Conservation (phyloP, 2,888 invertebrate genomes). For the Agelastica alni region DNA sequence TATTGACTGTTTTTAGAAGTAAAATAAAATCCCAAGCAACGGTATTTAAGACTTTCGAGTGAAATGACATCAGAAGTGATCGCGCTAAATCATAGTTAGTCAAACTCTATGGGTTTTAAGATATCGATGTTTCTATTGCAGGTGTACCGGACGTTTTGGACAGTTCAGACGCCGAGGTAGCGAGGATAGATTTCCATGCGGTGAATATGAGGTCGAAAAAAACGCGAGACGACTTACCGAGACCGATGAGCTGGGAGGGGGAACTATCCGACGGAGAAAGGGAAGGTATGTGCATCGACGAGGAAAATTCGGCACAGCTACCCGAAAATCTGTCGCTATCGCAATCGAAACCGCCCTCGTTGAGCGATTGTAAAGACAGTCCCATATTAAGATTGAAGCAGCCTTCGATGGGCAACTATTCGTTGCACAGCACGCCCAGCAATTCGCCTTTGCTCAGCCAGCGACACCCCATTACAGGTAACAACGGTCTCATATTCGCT, state of each 20-base stretch:
- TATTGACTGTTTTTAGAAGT: no score
- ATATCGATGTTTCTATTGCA: constrained; percentile 9
- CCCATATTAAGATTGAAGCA: constrained; percentile 58
- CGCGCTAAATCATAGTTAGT: no score
- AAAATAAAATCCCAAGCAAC: no score
- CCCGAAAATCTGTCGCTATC: constrained; percentile 52
- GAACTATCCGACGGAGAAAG: constrained; percentile 85
- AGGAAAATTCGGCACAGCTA: constrained; percentile 46
- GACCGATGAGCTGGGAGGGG: constrained; percentile 96
- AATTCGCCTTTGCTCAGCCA: constrained; percentile 72
- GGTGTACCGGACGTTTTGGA: constrained; percentile 57
- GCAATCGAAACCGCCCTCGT: constrained; percentile 44
- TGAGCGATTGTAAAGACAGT: constrained; percentile 55
- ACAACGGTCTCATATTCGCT: no score
- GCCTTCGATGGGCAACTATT: constrained; percentile 63
- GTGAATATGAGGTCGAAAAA: constrained; percentile 53
- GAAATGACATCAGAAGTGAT: no score
- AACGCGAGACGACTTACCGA: constrained; percentile 54
- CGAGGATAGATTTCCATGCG: constrained; percentile 72
- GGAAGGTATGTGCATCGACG: constrained; percentile 51
- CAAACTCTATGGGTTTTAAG: no score
- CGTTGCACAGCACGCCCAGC: constrained; percentile 66
- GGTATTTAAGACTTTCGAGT: no score
- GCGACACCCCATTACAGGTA: constrained; percentile 54
- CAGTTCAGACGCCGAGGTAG: constrained; percentile 79